These are phyloP conservation scores for Neopelma chrysocephalum DNA, from an alignment of 2,797 vertebrate species.

Conservation along the genomic window DNA sequence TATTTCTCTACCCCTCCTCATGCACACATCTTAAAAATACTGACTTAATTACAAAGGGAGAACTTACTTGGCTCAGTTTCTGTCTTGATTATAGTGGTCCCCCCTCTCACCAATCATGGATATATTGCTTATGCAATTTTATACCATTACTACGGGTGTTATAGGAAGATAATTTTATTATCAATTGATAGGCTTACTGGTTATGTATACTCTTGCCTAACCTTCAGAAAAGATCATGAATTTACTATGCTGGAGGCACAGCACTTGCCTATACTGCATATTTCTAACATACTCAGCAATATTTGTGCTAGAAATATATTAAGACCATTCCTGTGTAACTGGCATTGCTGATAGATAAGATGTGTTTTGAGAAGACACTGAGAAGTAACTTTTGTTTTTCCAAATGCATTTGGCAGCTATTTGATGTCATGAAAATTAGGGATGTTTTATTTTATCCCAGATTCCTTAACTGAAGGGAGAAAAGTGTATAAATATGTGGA, in stretches of 20 bases:
- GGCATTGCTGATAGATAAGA: not conserved
- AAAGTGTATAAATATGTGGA: not conserved
- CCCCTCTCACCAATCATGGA: not conserved
- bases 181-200: not conserved
- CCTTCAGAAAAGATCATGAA: not conserved
- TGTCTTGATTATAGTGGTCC: accelerated
- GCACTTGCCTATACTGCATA: not conserved
- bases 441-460: not conserved
- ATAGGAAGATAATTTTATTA: not conserved
- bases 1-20: not conserved
- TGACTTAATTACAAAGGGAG: not conserved
- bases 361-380: not conserved
- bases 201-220: not conserved
- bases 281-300: not conserved
- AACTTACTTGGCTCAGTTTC: not conserved
- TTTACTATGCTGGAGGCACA: not conserved
- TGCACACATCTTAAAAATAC: not conserved
- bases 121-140: not conserved
- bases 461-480: not conserved
- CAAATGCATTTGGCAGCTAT: not conserved
- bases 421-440: not conserved
- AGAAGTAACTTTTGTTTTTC: not conserved
- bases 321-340: not conserved
- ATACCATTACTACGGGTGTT: not conserved
- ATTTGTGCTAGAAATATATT: not conserved